phyloP scores from a whole-genome alignment of 2,888 invertebrate genomes.

The Luperina testacea region DNA sequence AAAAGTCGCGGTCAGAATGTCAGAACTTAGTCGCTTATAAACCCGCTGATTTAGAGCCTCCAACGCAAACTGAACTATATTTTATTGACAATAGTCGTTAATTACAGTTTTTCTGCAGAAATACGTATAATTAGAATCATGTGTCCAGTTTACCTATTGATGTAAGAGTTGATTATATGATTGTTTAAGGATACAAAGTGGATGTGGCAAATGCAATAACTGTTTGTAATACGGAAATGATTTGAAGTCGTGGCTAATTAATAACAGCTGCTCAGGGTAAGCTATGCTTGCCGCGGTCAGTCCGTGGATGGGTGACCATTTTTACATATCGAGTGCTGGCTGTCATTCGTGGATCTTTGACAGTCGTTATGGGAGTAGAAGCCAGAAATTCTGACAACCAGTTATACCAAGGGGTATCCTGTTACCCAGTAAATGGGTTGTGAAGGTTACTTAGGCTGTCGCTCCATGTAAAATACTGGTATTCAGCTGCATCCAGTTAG shows the following conservation, averaged over 20 bases:
- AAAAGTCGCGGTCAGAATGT: no score
- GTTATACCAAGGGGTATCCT: neutral
- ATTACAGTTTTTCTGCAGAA: constrained; percentile 27
- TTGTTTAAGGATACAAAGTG: constrained; percentile 2
- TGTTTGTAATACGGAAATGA: constrained; percentile 8
- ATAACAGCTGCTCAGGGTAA: neutral
- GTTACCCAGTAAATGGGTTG: neutral
- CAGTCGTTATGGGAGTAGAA: neutral
- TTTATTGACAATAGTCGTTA: constrained; percentile 14
- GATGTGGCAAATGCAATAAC: neutral
- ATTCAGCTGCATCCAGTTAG: neutral
- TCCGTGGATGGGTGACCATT: neutral
- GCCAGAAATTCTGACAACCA: neutral
- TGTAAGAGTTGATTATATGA: neutral
- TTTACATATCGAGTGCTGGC: neutral
- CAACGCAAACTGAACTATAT: constrained; percentile 33
- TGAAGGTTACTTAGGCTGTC: no score
- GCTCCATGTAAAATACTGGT: neutral
- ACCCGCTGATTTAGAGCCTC: neutral
- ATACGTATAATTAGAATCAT: constrained; percentile 6
- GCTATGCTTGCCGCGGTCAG: neutral
- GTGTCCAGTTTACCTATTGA: neutral
- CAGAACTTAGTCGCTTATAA: neutral
- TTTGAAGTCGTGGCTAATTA: no score
- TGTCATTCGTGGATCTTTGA: neutral